These are phyloP conservation scores for Pseudorectes ferrugineus DNA, from an alignment of 2,113 vertebrate genomes.

Conservation along the genomic window DNA sequence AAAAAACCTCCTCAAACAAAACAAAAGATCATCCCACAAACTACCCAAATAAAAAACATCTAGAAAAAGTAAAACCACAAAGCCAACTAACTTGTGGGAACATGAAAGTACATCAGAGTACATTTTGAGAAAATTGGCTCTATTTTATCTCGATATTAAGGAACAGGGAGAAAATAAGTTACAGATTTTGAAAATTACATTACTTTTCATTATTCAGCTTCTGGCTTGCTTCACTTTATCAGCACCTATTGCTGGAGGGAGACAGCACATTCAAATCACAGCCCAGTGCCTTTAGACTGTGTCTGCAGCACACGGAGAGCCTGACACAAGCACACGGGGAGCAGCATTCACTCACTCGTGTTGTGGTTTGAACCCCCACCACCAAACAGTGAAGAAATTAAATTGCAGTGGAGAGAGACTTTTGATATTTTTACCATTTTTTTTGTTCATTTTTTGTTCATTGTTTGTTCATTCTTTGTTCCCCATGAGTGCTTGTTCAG, in stretches of 20 bases:
- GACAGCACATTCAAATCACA: background rate
- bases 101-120: background rate
- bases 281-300: background rate
- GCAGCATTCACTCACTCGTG: fast-evolving
- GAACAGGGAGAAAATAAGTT: background rate
- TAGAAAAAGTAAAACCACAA: background rate
- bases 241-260: background rate
- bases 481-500: background rate
- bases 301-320: background rate
- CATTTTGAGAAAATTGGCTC: background rate
- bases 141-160: background rate
- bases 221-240: background rate
- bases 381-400: background rate
- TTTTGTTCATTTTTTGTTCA: too few relatives aligned
- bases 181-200: background rate
- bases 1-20: background rate
- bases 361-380: background rate
- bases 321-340: background rate
- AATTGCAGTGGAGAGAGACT: background rate
- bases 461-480: background rate
- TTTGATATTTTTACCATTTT: background rate
- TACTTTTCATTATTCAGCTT: background rate
- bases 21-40: background rate
- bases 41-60: background rate
- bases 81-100: background rate